Evolutionary conservation across 2,797 vertebrate genomes (phyloP).

Genomic region (Myripristis jacobus): DNA sequence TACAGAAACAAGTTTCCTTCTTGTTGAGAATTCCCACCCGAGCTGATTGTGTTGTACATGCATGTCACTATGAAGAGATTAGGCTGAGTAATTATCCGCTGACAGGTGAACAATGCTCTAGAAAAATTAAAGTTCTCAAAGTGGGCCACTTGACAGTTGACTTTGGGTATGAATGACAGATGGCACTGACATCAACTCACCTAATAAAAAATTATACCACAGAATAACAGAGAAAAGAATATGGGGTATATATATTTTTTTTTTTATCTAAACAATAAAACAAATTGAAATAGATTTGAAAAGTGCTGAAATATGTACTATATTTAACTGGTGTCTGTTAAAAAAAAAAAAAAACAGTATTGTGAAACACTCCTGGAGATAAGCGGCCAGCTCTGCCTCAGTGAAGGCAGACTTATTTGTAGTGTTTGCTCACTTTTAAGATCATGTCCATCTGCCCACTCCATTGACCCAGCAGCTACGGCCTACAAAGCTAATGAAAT

Average conservation of each 20-base stretch:
- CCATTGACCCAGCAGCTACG: slow-evolving; percentile 53
- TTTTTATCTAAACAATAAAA: not conserved
- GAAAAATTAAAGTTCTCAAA: slow-evolving; percentile 80
- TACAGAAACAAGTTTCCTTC: slow-evolving; percentile 88
- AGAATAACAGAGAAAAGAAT: slow-evolving; percentile 26
- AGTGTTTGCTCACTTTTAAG: slow-evolving; percentile 76
- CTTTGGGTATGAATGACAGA: slow-evolving; percentile 69
- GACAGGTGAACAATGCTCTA: slow-evolving; percentile 80
- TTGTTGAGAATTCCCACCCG: slow-evolving; percentile 78
- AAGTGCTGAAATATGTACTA: slow-evolving; percentile 16
- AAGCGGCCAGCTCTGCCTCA: slow-evolving; percentile 29
- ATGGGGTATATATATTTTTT: not conserved
- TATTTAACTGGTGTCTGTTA: slow-evolving; percentile 19
- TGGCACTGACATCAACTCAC: slow-evolving; percentile 51
- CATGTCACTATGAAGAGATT: slow-evolving; percentile 81
- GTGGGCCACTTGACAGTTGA: slow-evolving; percentile 79
- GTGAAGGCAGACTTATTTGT: slow-evolving; percentile 43
- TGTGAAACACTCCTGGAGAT: slow-evolving; percentile 28
- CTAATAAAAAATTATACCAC: slow-evolving; percentile 48
- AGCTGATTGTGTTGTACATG: slow-evolving; percentile 80
- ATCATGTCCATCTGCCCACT: slow-evolving; percentile 70
- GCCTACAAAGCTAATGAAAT: slow-evolving; percentile 73
- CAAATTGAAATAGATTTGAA: not conserved
- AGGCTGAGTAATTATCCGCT: slow-evolving; percentile 81
- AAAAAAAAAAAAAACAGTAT: slow-evolving; percentile 1